Percentiles rank a stretch among this genome's conserved stretches.
These are phyloP conservation scores for Rhynchonema sp. DNA, from an alignment of 2,888 invertebrate genomes.

Conservation along the genomic window DNA sequence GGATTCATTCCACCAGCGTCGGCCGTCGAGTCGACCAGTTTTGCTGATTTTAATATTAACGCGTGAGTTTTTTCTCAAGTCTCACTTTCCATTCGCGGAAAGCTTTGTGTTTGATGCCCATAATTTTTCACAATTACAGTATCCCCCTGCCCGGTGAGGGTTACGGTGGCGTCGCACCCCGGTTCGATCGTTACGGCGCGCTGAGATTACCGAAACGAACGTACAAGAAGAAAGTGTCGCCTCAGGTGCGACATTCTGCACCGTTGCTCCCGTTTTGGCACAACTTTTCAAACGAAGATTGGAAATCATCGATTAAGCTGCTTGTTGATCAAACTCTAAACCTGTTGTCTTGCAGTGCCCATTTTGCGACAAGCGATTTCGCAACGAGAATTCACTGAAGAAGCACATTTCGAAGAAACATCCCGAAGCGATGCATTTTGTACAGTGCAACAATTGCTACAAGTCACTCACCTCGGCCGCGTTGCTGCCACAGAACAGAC, in stretches of 20 bases:
- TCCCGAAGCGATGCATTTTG: slow-evolving; percentile 20
- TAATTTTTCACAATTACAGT: too few relatives aligned
- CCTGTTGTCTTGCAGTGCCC: slow-evolving; percentile 29
- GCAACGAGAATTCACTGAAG: slow-evolving; percentile 25
- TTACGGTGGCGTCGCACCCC: slow-evolving; percentile 16
- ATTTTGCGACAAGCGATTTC: slow-evolving; percentile 27
- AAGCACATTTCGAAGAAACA: slow-evolving; percentile 26
- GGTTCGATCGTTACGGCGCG: slow-evolving; percentile 18
- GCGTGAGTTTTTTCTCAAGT: slow-evolving; percentile 3
- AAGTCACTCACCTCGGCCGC: slow-evolving; percentile 10
- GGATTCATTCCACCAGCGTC: slow-evolving; percentile 26
- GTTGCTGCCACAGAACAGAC: slow-evolving; percentile 4
- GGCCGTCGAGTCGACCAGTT: slow-evolving; percentile 15
- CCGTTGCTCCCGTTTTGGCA: too few relatives aligned
- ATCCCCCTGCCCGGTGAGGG: slow-evolving; percentile 25
- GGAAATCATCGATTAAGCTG: too few relatives aligned
- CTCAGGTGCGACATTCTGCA: neutral
- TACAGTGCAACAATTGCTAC: slow-evolving; percentile 25
- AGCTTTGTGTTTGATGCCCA: too few relatives aligned
- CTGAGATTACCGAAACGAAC: slow-evolving; percentile 15
- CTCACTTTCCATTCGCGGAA: too few relatives aligned
- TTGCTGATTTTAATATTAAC: slow-evolving; percentile 7
- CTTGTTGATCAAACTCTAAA: too few relatives aligned
- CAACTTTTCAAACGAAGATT: too few relatives aligned
- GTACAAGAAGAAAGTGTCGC: slow-evolving; percentile 20